These are phyloP conservation scores for Neoarius graeffei DNA, from an alignment of 2,113 vertebrate species.

Conservation along the genomic window DNA sequence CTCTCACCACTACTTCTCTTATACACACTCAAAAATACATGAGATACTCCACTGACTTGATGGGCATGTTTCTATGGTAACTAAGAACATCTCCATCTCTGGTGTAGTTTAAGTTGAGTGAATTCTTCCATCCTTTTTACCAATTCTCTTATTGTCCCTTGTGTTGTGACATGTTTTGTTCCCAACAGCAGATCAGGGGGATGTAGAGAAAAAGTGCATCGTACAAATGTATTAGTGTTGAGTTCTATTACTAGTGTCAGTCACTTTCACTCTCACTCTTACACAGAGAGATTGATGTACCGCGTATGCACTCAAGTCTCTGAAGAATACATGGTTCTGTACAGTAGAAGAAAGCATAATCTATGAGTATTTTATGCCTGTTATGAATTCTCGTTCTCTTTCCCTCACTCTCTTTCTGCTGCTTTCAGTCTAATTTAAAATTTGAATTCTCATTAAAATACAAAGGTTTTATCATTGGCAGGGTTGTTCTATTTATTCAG, in stretches of 20 bases:
- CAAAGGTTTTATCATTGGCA: not conserved
- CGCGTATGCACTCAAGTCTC: not conserved
- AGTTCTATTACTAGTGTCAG: slow-evolving; percentile 1
- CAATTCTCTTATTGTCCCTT: not conserved
- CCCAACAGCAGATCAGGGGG: slow-evolving; percentile 4
- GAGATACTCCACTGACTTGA: slow-evolving; percentile 43
- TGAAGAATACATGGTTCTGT: not conserved
- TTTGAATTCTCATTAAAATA: not conserved
- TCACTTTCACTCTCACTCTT: not conserved
- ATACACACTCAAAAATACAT: slow-evolving; percentile 18
- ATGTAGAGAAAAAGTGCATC: slow-evolving; percentile 6
- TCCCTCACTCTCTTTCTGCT: not conserved
- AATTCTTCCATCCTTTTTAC: slow-evolving; percentile 23
- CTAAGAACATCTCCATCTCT: slow-evolving; percentile 47
- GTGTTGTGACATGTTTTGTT: slow-evolving; percentile 18
- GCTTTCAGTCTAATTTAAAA: not conserved
- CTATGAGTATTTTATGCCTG: not conserved
- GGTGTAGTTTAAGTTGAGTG: slow-evolving; percentile 17
- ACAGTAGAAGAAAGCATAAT: not conserved
- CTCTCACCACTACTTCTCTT: not conserved
- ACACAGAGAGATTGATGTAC: not conserved
- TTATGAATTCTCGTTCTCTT: not conserved
- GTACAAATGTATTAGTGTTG: not conserved
- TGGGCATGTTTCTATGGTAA: slow-evolving; percentile 63
- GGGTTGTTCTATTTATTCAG: not conserved